Conservation (phyloP, 2,888 invertebrate species). For the Sinelater perroti region DNA sequence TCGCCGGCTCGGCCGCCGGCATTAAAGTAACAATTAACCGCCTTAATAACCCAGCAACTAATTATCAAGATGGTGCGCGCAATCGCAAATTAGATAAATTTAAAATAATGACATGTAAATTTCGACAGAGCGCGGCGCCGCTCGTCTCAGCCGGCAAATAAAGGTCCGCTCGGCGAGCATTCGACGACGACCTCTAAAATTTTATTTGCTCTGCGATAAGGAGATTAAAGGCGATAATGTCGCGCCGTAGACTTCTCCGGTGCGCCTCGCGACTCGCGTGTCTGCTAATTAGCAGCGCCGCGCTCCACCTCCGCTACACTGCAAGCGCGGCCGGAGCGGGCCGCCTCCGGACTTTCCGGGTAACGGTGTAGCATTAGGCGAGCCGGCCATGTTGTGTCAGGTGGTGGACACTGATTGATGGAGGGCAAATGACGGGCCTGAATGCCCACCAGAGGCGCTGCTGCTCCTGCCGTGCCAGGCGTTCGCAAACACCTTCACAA, state of each 20-base stretch:
- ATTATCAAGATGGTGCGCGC: no score
- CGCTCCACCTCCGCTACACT: slow-evolving; percentile 39
- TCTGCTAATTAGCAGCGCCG: slow-evolving; percentile 42
- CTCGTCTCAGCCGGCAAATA: not conserved
- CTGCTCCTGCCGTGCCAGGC: slow-evolving; percentile 39
- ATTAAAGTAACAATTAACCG: no score
- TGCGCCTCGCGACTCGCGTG: slow-evolving; percentile 39
- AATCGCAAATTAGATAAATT: slow-evolving; percentile 7
- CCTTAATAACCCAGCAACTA: no score
- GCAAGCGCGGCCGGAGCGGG: no score
- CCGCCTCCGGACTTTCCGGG: not conserved
- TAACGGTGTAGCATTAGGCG: slow-evolving; percentile 38
- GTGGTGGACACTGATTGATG: slow-evolving; percentile 50
- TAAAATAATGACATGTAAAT: slow-evolving; percentile 18
- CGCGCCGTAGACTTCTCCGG: slow-evolving; percentile 22
- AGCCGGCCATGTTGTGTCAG: slow-evolving; percentile 46
- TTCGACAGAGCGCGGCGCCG: not conserved
- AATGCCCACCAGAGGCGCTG: slow-evolving; percentile 43
- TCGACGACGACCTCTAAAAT: slow-evolving; percentile 9
- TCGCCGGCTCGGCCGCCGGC: no score
- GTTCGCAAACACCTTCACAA: slow-evolving; percentile 37
- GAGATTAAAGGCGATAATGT: slow-evolving; percentile 33
- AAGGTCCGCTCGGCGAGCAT: slow-evolving; percentile 2
- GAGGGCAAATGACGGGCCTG: slow-evolving; percentile 47
- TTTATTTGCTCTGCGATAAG: slow-evolving; percentile 19